Percentiles rank a stretch among this genome's conserved stretches.
These are phyloP conservation scores for Geococcyx californianus DNA, from an alignment of 2,113 vertebrate genomes.

Conservation along the genomic window DNA sequence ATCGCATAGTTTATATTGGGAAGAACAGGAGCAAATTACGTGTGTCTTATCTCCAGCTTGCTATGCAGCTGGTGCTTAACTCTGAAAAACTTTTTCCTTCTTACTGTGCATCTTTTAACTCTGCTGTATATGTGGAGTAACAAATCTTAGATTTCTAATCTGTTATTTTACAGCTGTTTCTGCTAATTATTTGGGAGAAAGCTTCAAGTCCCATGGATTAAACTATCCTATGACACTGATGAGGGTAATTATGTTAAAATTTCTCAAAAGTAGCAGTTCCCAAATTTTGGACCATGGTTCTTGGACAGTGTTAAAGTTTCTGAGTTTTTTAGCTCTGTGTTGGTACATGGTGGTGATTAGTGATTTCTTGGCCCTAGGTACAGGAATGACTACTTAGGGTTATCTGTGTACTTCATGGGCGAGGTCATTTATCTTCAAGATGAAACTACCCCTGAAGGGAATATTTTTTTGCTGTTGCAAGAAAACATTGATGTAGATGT, in stretches of 20 bases:
- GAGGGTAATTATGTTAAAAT: background rate
- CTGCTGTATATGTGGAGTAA: background rate
- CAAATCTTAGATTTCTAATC: background rate
- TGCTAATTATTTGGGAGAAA: background rate
- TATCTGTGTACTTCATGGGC: background rate
- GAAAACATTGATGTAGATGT: fast-evolving
- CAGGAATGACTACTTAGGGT: background rate
- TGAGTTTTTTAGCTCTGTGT: background rate
- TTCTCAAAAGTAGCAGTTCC: background rate
- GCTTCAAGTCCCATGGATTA: background rate
- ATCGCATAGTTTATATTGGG: background rate
- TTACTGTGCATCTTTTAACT: background rate
- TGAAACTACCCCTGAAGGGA: background rate
- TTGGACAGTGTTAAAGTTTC: background rate
- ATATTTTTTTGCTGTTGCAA: background rate
- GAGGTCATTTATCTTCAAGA: background rate
- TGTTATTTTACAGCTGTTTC: background rate
- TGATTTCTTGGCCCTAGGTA: background rate
- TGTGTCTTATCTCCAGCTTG: background rate
- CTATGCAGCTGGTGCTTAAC: background rate
- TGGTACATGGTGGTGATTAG: background rate
- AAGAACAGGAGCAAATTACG: background rate
- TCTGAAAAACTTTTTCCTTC: background rate
- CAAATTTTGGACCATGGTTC: background rate
- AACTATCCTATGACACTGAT: background rate